Evolutionary conservation across 2,888 invertebrate genomes (phyloP).

Genomic region (Spatulosminthurus flaviceps): DNA sequence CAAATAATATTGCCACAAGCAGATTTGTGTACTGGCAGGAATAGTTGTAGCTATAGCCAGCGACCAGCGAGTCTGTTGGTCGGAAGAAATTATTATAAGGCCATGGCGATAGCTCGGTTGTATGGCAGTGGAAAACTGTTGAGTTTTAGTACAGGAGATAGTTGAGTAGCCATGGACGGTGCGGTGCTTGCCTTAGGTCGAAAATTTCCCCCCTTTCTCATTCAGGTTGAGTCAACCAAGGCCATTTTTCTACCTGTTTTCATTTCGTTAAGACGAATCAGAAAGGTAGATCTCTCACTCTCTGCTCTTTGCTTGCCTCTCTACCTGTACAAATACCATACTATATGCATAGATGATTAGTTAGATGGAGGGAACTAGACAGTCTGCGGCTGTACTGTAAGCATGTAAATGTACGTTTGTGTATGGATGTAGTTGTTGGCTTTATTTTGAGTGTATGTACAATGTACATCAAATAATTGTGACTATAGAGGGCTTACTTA

Average conservation of each 20-base stretch:
- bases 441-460: too few relatives aligned
- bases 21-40: background rate
- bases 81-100: background rate
- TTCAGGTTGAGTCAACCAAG: slow-evolving; percentile 54
- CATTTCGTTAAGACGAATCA: slow-evolving; percentile 48
- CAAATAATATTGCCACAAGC: background rate
- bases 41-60: too few relatives aligned
- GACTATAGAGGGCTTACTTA: background rate
- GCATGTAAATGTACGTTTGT: slow-evolving; percentile 1
- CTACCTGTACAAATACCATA: slow-evolving; percentile 13
- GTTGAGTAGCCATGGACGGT: background rate
- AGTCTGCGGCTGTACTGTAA: slow-evolving; percentile 35
- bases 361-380: slow-evolving; percentile 22
- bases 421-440: too few relatives aligned
- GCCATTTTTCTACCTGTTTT: slow-evolving; percentile 55
- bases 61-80: background rate
- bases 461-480: background rate
- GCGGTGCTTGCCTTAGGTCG: slow-evolving; percentile 56
- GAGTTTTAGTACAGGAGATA: background rate
- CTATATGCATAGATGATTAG: slow-evolving; percentile 25
- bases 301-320: background rate
- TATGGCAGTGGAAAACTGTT: background rate
- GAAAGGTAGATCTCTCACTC: slow-evolving; percentile 32
- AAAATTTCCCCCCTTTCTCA: slow-evolving; percentile 52
- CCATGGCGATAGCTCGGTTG: background rate